These are phyloP conservation scores for Xestia rhomboidea DNA, from an alignment of 2,888 invertebrate genomes.

Conservation along the genomic window DNA sequence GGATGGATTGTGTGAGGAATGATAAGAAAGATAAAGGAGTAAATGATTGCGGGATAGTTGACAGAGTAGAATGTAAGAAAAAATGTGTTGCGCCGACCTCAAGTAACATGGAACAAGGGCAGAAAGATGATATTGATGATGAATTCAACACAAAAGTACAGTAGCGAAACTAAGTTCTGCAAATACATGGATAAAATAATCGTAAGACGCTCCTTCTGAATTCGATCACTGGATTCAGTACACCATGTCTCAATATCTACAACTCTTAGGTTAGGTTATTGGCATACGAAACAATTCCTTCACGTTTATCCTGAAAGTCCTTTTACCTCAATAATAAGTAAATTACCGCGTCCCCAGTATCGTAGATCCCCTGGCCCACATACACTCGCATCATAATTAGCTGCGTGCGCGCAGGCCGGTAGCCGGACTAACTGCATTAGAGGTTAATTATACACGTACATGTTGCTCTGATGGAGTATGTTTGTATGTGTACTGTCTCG, in stretches of 20 bases:
- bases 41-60: too few relatives aligned
- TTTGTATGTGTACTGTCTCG: not conserved
- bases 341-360: slow-evolving; percentile 59
- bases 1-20: too few relatives aligned
- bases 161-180: not conserved
- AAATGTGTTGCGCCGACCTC: too few relatives aligned
- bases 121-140: too few relatives aligned
- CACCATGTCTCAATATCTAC: too few relatives aligned
- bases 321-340: not conserved
- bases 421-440: slow-evolving; percentile 47
- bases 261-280: not conserved
- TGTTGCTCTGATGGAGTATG: slow-evolving; percentile 6
- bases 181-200: not conserved
- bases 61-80: too few relatives aligned
- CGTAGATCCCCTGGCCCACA: slow-evolving; percentile 61
- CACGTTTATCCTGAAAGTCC: not conserved
- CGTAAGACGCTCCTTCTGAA: not conserved
- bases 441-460: slow-evolving; percentile 24
- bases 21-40: too few relatives aligned
- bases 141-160: not conserved
- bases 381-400: slow-evolving; percentile 71
- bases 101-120: too few relatives aligned
- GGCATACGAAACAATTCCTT: not conserved
- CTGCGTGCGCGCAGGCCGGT: slow-evolving; percentile 67
- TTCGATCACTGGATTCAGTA: not conserved